Base-by-base conservation (phyloP, 2,797 vertebrate genomes). In the Smutsia temminckii region DNA sequence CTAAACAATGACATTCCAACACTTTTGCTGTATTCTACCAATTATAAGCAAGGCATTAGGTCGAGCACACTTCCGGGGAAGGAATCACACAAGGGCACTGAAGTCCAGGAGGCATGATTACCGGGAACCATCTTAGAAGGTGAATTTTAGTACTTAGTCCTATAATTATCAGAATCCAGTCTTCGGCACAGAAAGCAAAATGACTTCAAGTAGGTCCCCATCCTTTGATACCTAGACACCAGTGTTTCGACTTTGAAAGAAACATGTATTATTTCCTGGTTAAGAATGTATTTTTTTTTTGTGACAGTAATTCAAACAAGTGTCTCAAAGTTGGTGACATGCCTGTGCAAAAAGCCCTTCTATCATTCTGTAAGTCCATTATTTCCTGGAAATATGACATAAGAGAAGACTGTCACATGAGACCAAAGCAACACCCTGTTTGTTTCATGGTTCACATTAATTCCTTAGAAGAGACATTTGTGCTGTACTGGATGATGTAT, bases 391-490 rank as follows among this genome's bases (percentile, higher is more conserved):
- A 64, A 10, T 59, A 51, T 27, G 17, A 77, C 69, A 8, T 42
- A 49, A 93, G 5, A 59, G 51, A 94, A 85, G 34, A 88, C 10
- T 1, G 71, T 46, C 11, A 20, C 23, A 34, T 55, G 32, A 92
- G 10, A 75, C 40, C 18, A 34, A 90, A 85, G 12, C 12, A 71
- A 46, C 42, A 5, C 8, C 4, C 57, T 96, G 27, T 61, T 89
- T 89, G 86, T 81, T 81, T 83, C 6, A 12, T 49, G 5, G 25
- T 84, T 66, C 55, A 92, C 83, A 83, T 88, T 78, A 85, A 89
- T 86, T 89, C 17, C 21, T 59, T 81, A n/a, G 61, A 68, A 89
- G 49, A 59, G 78, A 29, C 78, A 53, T 61, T 91, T 72, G 66
- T 53, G 42, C n/a, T 78, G 89, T 37, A 63, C 55, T 81, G n/a